Evolutionary conservation across 2,113 vertebrate species (phyloP).

Genomic region (Anthoscopus minutus): DNA sequence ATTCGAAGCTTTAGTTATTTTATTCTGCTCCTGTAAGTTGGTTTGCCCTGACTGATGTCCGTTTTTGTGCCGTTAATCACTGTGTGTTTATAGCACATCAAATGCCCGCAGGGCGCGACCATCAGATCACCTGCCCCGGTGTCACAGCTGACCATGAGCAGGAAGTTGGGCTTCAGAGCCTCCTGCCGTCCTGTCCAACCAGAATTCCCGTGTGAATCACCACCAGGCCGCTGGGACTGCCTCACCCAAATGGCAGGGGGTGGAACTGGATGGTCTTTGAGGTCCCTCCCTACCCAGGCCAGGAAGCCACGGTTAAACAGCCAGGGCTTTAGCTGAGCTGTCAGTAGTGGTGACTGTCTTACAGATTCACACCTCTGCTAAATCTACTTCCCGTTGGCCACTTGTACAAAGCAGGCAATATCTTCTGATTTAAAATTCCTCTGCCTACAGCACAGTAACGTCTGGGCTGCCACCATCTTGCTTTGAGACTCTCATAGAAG

Average conservation of each 20-base stretch:
- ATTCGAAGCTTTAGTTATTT: not conserved
- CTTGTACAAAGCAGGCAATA: not conserved
- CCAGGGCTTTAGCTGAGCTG: not conserved
- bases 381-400: not conserved
- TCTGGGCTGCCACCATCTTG: not conserved
- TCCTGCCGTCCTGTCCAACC: not conserved
- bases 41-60: fast-evolving
- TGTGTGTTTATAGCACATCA: not conserved
- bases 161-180: not conserved
- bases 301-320: not conserved
- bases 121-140: not conserved
- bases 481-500: fast-evolving
- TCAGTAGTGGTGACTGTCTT: no score
- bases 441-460: fast-evolving
- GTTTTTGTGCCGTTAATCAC: not conserved
- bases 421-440: not conserved
- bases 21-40: not conserved
- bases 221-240: fast-evolving
- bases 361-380: not conserved
- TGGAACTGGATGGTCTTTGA: not conserved
- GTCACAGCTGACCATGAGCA: not conserved
- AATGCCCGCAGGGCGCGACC: no score
- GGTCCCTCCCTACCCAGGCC: not conserved
- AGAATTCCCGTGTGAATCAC: not conserved
- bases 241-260: not conserved